phyloP scores from a whole-genome alignment of 1,140 invertebrate genomes.

The Chrysopa pallens region DNA sequence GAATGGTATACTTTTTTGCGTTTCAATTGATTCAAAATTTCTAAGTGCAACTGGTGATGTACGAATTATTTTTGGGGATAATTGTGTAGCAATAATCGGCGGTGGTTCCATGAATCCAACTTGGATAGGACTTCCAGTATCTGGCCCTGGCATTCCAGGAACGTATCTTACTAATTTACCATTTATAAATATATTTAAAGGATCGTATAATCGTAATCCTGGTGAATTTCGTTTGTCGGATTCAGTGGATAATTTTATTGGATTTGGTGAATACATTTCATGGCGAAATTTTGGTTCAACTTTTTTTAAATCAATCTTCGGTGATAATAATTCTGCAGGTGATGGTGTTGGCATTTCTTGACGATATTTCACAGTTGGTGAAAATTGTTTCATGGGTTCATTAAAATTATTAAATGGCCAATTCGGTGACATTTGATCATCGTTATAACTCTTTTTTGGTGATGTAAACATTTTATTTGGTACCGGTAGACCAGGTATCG shows the following conservation, averaged over 20 bases:
- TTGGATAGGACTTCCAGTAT: constrained; percentile 5
- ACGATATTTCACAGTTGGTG: not conserved
- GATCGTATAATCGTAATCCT: constrained; percentile 34
- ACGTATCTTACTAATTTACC: constrained; percentile 66
- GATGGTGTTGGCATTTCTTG: not conserved
- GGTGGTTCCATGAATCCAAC: not conserved
- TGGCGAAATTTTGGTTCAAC: not conserved
- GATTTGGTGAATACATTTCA: not conserved
- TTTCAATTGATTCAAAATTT: constrained; percentile 13
- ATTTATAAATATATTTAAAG: constrained; percentile 35
- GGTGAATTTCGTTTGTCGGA: not conserved
- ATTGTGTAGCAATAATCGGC: not conserved
- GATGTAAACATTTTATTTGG: constrained; percentile 2
- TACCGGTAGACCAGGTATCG: constrained; percentile 11
- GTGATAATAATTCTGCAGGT: not conserved
- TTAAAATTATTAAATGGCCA: not conserved
- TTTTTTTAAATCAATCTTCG: not conserved
- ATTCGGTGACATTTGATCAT: not conserved
- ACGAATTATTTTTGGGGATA: constrained; percentile 15
- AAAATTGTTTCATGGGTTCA: not conserved
- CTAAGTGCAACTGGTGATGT: constrained; percentile 10
- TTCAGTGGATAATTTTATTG: not conserved
- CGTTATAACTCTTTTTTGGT: not conserved
- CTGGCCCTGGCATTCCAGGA: constrained; percentile 68
- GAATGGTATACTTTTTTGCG: constrained; percentile 10